These are phyloP conservation scores for Camponotus vicinus DNA, from an alignment of 1,140 invertebrate genomes.

Conservation along the genomic window DNA sequence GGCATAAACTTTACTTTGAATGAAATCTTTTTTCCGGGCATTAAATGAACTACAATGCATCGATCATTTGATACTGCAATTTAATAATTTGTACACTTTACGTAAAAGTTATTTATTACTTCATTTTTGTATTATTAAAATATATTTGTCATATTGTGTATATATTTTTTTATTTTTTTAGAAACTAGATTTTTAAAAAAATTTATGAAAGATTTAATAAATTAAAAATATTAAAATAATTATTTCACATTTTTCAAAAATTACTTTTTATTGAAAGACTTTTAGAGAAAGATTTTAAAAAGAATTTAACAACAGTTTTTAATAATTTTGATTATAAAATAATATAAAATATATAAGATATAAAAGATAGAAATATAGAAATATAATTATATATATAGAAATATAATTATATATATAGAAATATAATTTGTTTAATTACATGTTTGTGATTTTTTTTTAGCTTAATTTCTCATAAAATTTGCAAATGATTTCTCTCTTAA, in stretches of 20 bases:
- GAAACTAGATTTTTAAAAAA: neutral
- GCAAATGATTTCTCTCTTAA: neutral
- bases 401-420: no score
- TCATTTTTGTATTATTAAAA: neutral
- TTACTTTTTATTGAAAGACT: neutral
- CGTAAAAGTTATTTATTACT: neutral
- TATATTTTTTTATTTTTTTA: neutral
- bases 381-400: no score
- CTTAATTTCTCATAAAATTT: neutral
- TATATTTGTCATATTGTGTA: neutral
- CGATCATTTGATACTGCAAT: constrained; percentile 51
- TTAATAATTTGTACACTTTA: neutral
- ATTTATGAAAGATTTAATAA: neutral
- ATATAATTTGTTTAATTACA: no score
- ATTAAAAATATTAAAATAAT: neutral
- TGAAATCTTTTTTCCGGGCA: constrained; percentile 44
- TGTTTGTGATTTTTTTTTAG: neutral
- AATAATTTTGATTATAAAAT: neutral
- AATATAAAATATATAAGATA: neutral
- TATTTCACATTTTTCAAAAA: neutral
- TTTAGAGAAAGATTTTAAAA: no score
- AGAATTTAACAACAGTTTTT: neutral
- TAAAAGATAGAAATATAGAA: neutral
- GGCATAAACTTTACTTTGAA: constrained; percentile 71
- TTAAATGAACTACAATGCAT: constrained; percentile 50